Conservation (phyloP, 1,140 invertebrate species). For the Drosophila teissieri region DNA sequence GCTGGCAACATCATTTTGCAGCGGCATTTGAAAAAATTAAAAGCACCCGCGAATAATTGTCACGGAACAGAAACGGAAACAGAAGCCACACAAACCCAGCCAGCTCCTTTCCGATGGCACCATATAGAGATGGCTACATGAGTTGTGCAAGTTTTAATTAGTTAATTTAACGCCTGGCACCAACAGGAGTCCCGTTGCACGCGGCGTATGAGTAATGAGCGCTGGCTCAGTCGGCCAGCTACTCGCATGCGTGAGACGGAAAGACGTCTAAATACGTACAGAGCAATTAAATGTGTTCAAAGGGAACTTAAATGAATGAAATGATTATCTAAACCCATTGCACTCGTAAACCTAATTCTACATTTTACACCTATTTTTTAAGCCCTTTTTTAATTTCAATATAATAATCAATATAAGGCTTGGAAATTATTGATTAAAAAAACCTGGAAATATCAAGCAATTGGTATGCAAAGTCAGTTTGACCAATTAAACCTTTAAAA, state of each 20-base stretch:
- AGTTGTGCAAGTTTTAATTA: constrained; percentile 80
- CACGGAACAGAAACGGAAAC: constrained; percentile 37
- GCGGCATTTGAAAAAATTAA: constrained; percentile 39
- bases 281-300: constrained; percentile 1
- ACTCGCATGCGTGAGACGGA: constrained; percentile 10
- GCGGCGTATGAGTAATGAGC: constrained; percentile 75
- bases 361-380: no score
- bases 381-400: no score
- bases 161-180: constrained; percentile 78
- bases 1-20: constrained; percentile 21
- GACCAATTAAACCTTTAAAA: neutral
- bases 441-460: no score
- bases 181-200: constrained; percentile 57
- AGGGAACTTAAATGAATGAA: no score
- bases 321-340: neutral
- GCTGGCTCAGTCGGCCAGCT: constrained; percentile 19
- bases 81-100: constrained; percentile 11
- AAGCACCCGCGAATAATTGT: constrained; percentile 54
- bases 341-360: no score
- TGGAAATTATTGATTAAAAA: no score
- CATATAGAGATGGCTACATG: constrained; percentile 24
- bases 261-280: constrained; percentile 29
- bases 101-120: constrained; percentile 5
- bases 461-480: neutral
- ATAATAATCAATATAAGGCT: no score